Evolutionary conservation across 2,888 invertebrate genomes (phyloP), one percentile per base, ranked within the genome.

Genomic region (Anthrax anthrax): DNA sequence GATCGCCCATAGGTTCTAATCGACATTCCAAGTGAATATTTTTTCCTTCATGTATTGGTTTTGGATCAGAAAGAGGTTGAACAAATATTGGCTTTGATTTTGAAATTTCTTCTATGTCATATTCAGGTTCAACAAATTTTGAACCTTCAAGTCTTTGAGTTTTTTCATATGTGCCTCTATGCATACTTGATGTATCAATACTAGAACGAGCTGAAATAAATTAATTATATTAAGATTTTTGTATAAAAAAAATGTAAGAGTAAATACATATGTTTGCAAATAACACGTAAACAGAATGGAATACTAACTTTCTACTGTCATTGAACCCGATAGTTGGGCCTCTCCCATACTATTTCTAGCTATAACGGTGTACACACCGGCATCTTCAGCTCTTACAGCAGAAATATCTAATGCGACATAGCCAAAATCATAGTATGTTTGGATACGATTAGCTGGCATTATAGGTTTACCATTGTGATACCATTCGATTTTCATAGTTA

Each of bases 401-500:
- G 90, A 73, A 57, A 97, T 91, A 60, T 97, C 96, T 54, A 98
- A 75, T 34, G 95, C 91, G 18, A 96, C 94, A 62, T 94, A 95
- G 49, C 96, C 96, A 70, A 97, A 96, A 67, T 97, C 95, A 58
- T 94, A 85, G 63, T 89, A 88, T 10, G 88, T 90, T 68, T 91
- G 91, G 61, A 91, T 96, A 56, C 96, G 80, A 60, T 85, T 89
- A 36, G 90, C 90, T 50, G 81, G 80, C 61, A 83, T 84, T 49
- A 98, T 82, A 51, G 89, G 81, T 62, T 86, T 82, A 45, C 92
- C 95, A 69, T 98, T 95, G 60, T 90, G 90, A 64, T 90, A 94
- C 97, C 97, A 98, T 70, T 96, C 95, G 51, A 92, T 83, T 60
- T 78, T 78, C 82, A 97, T 83, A 18, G 85, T 84, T 27, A 91